These are phyloP conservation scores for Merops nubicus DNA, from an alignment of 2,113 vertebrate genomes.

Conservation along the genomic window DNA sequence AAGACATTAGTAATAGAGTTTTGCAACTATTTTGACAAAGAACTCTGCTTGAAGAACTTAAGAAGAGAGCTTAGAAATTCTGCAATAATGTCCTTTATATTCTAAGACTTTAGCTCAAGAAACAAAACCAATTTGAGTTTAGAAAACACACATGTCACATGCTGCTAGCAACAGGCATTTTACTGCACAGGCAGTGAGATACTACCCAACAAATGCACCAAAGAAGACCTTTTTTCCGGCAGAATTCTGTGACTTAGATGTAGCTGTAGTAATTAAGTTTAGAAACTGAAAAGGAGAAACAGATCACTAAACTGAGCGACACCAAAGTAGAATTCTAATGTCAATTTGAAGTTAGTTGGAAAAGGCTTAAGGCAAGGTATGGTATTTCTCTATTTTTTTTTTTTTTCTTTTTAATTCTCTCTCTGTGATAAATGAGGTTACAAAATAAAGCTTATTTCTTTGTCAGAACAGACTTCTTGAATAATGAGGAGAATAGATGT, in stretches of 20 bases:
- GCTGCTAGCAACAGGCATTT: neutral
- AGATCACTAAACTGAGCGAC: neutral
- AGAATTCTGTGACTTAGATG: neutral
- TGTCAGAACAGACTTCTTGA: slow-evolving; percentile 26
- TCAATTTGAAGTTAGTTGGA: slow-evolving; percentile 33
- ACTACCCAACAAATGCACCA: neutral
- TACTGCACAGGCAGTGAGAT: neutral
- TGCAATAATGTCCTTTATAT: neutral
- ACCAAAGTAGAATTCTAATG: slow-evolving; percentile 27
- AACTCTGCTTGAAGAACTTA: neutral
- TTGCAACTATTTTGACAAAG: slow-evolving; percentile 1
- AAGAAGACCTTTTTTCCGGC: neutral
- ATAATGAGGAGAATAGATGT: neutral
- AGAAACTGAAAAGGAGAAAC: slow-evolving; percentile 2
- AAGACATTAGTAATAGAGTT: slow-evolving; percentile 8
- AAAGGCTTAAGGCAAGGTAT: slow-evolving; percentile 25
- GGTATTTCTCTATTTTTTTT: neutral
- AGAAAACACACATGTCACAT: neutral
- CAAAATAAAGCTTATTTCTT: slow-evolving; percentile 64
- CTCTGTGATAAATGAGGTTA: slow-evolving; percentile 53
- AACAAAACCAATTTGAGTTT: neutral
- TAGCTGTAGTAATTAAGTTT: slow-evolving; percentile 31
- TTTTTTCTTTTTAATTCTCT: neutral
- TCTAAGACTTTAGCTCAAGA: neutral
- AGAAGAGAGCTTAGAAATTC: neutral